Conservation (phyloP, 1,140 invertebrate species). For the Dendroctonus valens region DNA sequence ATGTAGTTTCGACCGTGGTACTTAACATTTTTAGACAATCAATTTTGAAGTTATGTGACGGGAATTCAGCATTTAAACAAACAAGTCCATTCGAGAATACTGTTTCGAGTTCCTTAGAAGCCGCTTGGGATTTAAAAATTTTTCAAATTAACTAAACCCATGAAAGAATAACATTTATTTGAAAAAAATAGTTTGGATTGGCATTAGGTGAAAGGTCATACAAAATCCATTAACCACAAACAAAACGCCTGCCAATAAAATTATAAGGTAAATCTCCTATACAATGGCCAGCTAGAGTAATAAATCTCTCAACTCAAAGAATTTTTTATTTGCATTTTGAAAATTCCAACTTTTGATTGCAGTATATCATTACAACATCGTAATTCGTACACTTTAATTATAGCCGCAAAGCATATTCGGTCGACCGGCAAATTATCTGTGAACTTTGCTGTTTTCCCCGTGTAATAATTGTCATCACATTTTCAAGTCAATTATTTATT, state of each 20-base stretch:
- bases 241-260: neutral
- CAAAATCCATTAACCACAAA: neutral
- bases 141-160: too few species aligned
- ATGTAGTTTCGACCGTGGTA: constrained; percentile 19
- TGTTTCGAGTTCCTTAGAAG: too few species aligned
- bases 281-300: neutral
- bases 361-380: constrained; percentile 22
- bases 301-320: neutral
- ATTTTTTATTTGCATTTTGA: neutral
- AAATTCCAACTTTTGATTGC: constrained; percentile 9
- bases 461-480: constrained; percentile 21
- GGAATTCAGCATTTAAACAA: constrained; percentile 12
- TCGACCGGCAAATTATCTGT: constrained; percentile 21
- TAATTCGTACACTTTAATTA: constrained; percentile 24
- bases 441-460: constrained; percentile 23
- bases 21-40: constrained; percentile 23
- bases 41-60: constrained; percentile 21
- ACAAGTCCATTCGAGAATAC: neutral
- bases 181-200: too few species aligned
- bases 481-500: constrained; percentile 19
- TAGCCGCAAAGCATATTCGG: constrained; percentile 14
- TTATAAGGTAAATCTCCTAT: neutral
- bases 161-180: too few species aligned
- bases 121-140: too few species aligned
- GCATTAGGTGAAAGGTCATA: neutral